Percentiles rank a stretch among this genome's conserved stretches.
phyloP scores from a whole-genome alignment of 2,797 vertebrate species.

The Novumbra hubbsi region DNA sequence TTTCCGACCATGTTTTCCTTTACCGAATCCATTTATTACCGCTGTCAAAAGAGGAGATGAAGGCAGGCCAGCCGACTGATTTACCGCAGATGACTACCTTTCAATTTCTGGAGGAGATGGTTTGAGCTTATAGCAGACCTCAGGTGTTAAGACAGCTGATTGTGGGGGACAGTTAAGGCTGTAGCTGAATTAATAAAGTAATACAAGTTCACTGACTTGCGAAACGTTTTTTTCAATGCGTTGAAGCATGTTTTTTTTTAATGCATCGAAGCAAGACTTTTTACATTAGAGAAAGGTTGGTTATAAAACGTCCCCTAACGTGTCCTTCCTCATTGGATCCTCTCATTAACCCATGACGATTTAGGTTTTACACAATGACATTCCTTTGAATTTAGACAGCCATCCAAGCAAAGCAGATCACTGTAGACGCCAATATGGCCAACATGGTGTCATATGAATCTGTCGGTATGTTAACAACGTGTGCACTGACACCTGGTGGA shows the following conservation, averaged over 20 bases:
- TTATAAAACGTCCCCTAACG: background rate
- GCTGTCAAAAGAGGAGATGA: slow-evolving; percentile 18
- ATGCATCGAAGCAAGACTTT: background rate
- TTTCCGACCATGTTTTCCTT: background rate
- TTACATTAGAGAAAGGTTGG: background rate
- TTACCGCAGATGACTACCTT: slow-evolving; percentile 16
- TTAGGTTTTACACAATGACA: too few species aligned
- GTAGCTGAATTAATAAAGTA: background rate
- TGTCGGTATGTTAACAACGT: slow-evolving; percentile 21
- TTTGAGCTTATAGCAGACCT: background rate
- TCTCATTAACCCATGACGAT: slow-evolving; percentile 71
- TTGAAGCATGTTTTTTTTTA: too few species aligned
- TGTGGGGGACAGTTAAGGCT: background rate
- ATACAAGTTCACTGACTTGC: background rate
- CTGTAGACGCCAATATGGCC: background rate
- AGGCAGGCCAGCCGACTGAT: slow-evolving; percentile 5
- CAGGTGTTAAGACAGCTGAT: background rate
- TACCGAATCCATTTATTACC: slow-evolving; percentile 1
- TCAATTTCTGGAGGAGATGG: slow-evolving; percentile 12
- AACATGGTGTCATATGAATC: background rate
- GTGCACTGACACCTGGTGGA: slow-evolving; percentile 46
- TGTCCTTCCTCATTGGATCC: background rate
- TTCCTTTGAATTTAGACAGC: too few species aligned
- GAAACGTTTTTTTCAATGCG: background rate
- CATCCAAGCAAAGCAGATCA: too few species aligned